Percentiles rank a stretch among this genome's conserved stretches.
Conservation (phyloP, 1,140 invertebrate species). For the Drosophila ogumai region DNA sequence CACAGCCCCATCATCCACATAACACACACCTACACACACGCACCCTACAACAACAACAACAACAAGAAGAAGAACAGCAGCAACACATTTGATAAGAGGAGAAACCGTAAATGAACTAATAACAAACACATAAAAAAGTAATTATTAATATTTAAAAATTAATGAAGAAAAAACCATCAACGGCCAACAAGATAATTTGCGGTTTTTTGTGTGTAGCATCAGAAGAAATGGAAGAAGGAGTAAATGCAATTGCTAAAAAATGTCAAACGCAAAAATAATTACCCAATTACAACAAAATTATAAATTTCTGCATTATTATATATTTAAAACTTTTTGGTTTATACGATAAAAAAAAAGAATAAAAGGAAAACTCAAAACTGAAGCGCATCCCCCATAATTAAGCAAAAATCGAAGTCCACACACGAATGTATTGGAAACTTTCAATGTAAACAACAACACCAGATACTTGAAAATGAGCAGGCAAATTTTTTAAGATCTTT, state of each 20-base stretch:
- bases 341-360: constrained; percentile 68
- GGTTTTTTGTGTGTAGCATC: constrained; percentile 44
- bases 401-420: constrained; percentile 38
- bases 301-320: constrained; percentile 82
- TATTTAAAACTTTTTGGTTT: constrained; percentile 79
- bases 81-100: constrained; percentile 61
- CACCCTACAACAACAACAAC: constrained; percentile 52
- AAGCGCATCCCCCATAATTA: constrained; percentile 33
- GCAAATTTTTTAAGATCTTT: constrained; percentile 73
- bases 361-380: constrained; percentile 60
- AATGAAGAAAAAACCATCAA: constrained; percentile 63
- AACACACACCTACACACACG: constrained; percentile 30
- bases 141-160: constrained; percentile 80
- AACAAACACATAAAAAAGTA: constrained; percentile 66
- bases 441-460: constrained; percentile 56
- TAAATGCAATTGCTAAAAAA: constrained; percentile 45
- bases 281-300: constrained; percentile 71
- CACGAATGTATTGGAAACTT: constrained; percentile 57
- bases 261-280: constrained; percentile 49
- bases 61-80: constrained; percentile 24
- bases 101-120: constrained; percentile 75
- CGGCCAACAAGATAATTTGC: constrained; percentile 48
- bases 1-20: constrained; percentile 60
- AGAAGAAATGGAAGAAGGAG: constrained; percentile 36
- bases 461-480: constrained; percentile 51